Evolutionary conservation across 1,140 invertebrate species (phyloP).

Genomic region (Nephotettix cincticeps): DNA sequence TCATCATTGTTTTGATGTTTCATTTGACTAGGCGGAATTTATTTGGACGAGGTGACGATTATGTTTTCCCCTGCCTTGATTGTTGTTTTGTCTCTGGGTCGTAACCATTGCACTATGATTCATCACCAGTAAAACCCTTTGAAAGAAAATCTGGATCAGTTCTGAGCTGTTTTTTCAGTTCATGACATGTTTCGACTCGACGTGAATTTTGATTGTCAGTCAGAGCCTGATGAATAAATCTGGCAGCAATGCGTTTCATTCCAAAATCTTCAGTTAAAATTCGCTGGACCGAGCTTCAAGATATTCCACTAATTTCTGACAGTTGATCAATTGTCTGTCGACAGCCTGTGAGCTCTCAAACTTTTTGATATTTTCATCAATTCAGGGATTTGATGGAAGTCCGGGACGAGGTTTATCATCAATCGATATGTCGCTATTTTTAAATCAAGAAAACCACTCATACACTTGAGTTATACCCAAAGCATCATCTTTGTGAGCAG

Average conservation of each 20-base stretch:
- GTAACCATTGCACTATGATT: slow-evolving; percentile 27
- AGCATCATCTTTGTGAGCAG: slow-evolving; percentile 32
- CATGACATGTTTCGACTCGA: slow-evolving; percentile 28
- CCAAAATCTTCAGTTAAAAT: slow-evolving; percentile 33
- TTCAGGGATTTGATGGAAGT: slow-evolving; percentile 38
- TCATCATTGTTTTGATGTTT: slow-evolving; percentile 43
- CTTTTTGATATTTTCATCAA: slow-evolving; percentile 42
- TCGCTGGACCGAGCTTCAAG: slow-evolving; percentile 32
- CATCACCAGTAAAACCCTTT: slow-evolving; percentile 24
- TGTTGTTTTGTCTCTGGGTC: slow-evolving; percentile 32
- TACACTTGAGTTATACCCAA: slow-evolving; percentile 30
- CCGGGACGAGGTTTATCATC: slow-evolving; percentile 36
- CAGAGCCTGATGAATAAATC: slow-evolving; percentile 28
- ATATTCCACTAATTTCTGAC: slow-evolving; percentile 2
- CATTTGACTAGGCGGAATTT: slow-evolving; percentile 27
- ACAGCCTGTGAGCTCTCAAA: slow-evolving; percentile 38
- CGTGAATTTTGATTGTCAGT: slow-evolving; percentile 29
- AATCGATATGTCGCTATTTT: slow-evolving; percentile 35
- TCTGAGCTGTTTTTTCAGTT: slow-evolving; percentile 19
- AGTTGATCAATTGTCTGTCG: slow-evolving; percentile 38
- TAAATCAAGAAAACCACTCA: slow-evolving; percentile 36
- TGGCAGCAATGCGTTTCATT: slow-evolving; percentile 28
- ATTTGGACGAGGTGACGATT: slow-evolving; percentile 33
- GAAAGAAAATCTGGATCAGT: background rate
- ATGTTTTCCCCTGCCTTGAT: slow-evolving; percentile 26